phyloP scores from a whole-genome alignment of 2,888 invertebrate species.

The Eupithecia subfuscata region DNA sequence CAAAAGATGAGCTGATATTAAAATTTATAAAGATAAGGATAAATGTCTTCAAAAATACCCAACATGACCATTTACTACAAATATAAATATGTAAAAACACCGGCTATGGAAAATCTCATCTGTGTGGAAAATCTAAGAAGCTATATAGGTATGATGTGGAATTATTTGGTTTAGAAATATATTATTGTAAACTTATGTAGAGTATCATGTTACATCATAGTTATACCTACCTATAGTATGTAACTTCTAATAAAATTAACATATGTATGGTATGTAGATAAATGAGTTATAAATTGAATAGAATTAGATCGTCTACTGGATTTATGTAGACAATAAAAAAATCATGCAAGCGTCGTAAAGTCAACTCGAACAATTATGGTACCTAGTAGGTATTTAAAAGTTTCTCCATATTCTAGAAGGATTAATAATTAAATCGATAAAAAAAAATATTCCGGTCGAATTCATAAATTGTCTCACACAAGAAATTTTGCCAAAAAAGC shows the following conservation, averaged over 20 bases:
- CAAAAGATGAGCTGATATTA: not conserved
- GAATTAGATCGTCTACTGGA: not conserved
- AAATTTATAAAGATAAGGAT: not conserved
- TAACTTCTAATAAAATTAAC: not conserved
- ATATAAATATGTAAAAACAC: not conserved
- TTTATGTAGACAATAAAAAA: not conserved
- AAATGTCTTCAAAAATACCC: not conserved
- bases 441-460: not conserved
- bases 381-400: not conserved
- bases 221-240: not conserved
- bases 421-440: not conserved
- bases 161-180: not conserved
- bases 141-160: not conserved
- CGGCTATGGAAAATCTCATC: not conserved
- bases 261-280: not conserved
- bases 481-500: not conserved
- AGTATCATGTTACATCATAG: not conserved
- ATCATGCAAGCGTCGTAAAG: not conserved
- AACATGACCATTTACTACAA: not conserved
- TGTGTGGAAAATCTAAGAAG: not conserved
- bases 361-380: not conserved
- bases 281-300: not conserved
- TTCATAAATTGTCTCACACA: not conserved
- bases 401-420: not conserved
- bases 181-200: not conserved